Percentiles rank a stretch among this genome's conserved stretches.
These are phyloP conservation scores for Trachelus stipa DNA, from an alignment of 2,888 invertebrate genomes.

Conservation along the genomic window DNA sequence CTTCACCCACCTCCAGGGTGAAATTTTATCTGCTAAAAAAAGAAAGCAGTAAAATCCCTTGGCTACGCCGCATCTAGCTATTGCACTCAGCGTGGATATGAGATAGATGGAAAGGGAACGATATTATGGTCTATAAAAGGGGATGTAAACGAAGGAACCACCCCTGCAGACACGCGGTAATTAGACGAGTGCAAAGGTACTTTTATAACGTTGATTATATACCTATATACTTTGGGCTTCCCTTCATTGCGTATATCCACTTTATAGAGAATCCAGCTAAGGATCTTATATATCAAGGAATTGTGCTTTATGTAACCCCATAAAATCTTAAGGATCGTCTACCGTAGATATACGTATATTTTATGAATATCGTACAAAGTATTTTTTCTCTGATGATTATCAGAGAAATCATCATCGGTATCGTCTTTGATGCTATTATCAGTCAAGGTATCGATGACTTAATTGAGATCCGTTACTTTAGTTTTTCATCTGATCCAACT, in stretches of 20 bases:
- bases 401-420: too few species aligned
- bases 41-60: conserved; percentile 3
- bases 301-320: neutral
- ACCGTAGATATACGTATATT: too few species aligned
- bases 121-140: conserved; percentile 36
- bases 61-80: neutral
- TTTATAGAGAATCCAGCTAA: neutral
- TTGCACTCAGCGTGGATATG: conserved; percentile 6
- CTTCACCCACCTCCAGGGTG: conserved; percentile 8
- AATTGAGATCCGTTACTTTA: neutral
- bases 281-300: neutral
- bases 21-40: conserved; percentile 24
- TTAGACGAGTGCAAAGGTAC: conserved; percentile 39
- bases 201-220: conserved; percentile 42
- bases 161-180: conserved; percentile 37
- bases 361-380: too few species aligned
- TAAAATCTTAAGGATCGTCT: neutral
- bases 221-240: neutral
- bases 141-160: conserved; percentile 39
- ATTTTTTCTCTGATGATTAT: neutral
- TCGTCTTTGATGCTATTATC: neutral
- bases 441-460: neutral
- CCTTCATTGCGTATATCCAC: neutral
- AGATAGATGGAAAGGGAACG: conserved; percentile 17
- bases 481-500: conserved; percentile 20